phyloP scores from a whole-genome alignment of 1,140 invertebrate genomes.

The Bombus breviceps region DNA sequence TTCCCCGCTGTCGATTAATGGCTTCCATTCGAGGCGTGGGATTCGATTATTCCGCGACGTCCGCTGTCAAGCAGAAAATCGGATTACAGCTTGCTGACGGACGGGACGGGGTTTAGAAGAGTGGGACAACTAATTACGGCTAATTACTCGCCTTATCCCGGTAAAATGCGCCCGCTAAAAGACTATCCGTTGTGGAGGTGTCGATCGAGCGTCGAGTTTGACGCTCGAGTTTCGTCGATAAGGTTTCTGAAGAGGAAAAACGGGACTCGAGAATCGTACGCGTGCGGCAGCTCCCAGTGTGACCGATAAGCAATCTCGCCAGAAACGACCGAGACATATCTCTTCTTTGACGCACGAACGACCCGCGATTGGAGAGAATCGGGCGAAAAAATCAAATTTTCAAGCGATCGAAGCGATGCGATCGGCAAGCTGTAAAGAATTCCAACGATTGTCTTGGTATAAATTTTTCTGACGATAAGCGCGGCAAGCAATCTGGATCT shows the following conservation, averaged over 20 bases:
- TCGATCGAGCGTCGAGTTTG: background rate
- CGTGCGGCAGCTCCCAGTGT: too few species aligned
- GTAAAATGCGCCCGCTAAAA: background rate
- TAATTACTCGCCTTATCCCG: slow-evolving; percentile 59
- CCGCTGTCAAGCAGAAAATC: slow-evolving; percentile 58
- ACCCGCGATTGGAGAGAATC: background rate
- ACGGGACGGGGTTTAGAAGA: slow-evolving; percentile 14
- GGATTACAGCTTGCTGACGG: slow-evolving; percentile 64
- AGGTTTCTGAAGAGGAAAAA: background rate
- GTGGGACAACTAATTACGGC: slow-evolving; percentile 61
- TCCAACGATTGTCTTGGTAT: background rate
- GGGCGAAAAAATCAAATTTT: slow-evolving; percentile 14
- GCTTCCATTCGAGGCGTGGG: slow-evolving; percentile 45
- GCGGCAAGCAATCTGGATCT: background rate
- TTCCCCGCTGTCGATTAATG: slow-evolving; percentile 38
- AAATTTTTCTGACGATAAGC: background rate
- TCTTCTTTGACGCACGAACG: slow-evolving; percentile 17
- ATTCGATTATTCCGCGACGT: slow-evolving; percentile 54
- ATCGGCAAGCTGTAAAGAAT: background rate
- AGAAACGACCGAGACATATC: slow-evolving; percentile 3
- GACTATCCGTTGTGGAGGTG: background rate
- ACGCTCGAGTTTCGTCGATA: background rate
- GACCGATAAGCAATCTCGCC: slow-evolving; percentile 22
- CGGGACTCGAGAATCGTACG: background rate
- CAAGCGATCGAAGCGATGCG: background rate